These are phyloP conservation scores for Sylvia borin DNA, from an alignment of 2,797 vertebrate genomes.

Conservation along the genomic window DNA sequence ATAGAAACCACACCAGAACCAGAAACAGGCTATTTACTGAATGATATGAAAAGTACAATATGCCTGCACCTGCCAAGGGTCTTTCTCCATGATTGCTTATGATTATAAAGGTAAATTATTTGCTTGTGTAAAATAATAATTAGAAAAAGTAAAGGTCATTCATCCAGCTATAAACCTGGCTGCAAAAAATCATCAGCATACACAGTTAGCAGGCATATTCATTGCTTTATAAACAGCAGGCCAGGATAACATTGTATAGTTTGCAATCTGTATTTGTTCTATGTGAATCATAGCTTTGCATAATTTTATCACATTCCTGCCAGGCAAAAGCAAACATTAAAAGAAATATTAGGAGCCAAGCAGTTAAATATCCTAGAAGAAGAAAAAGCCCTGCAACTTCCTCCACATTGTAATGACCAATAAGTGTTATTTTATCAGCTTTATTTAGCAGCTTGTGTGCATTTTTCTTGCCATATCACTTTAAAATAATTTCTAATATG, in stretches of 20 bases:
- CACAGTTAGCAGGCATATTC: conserved; percentile 51
- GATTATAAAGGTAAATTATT: conserved; percentile 59
- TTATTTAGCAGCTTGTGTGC: background rate
- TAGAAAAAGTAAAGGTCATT: conserved; percentile 58
- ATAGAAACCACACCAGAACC: background rate
- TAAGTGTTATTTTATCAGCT: conserved; percentile 4
- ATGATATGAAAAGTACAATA: background rate
- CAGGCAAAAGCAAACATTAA: conserved; percentile 65
- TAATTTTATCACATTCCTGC: conserved; percentile 69
- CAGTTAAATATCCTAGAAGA: conserved; percentile 45
- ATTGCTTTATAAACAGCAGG: conserved; percentile 62
- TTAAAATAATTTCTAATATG: conserved; percentile 38
- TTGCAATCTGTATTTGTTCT: conserved; percentile 71
- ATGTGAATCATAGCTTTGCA: conserved; percentile 67
- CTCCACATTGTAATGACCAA: conserved; percentile 4
- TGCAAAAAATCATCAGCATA: conserved; percentile 48
- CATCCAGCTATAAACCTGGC: conserved; percentile 44
- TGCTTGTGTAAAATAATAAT: conserved; percentile 60
- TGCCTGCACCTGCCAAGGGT: conserved; percentile 34
- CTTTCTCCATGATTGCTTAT: conserved; percentile 18
- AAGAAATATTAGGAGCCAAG: conserved; percentile 59
- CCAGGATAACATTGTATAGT: conserved; percentile 61
- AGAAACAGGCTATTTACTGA: conserved; percentile 7
- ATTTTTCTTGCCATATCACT: background rate
- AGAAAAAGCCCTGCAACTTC: background rate